phyloP scores from a whole-genome alignment of 2,113 vertebrate genomes.

The Brachirus orientalis region DNA sequence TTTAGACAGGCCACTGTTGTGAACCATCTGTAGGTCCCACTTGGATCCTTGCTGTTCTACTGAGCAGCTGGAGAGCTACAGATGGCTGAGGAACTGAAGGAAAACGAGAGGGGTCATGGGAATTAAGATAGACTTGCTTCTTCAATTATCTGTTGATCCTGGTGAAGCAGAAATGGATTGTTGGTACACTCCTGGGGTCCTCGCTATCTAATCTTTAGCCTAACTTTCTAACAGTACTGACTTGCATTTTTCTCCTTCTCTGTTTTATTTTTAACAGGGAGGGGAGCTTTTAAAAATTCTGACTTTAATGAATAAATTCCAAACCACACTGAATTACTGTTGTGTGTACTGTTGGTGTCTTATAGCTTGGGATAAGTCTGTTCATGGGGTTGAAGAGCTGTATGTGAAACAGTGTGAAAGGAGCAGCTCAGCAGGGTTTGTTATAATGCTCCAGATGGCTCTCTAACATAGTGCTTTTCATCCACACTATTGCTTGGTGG shows the following conservation, averaged over 20 bases:
- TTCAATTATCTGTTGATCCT: slow-evolving; percentile 50
- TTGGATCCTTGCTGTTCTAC: slow-evolving; percentile 71
- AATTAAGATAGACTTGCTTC: slow-evolving; percentile 30
- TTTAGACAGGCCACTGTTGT: slow-evolving; percentile 81
- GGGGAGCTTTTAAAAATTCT: slow-evolving; percentile 25
- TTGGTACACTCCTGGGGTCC: slow-evolving; percentile 9
- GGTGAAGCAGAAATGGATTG: slow-evolving; percentile 31
- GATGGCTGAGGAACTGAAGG: slow-evolving; percentile 71
- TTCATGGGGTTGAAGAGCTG: slow-evolving; percentile 56
- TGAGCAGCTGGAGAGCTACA: slow-evolving; percentile 83
- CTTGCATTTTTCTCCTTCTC: background rate
- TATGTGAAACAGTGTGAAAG: slow-evolving; percentile 67
- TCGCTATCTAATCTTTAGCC: slow-evolving; percentile 17
- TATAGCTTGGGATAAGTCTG: slow-evolving; percentile 36
- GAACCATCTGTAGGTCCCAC: slow-evolving; percentile 76
- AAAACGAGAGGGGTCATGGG: slow-evolving; percentile 41
- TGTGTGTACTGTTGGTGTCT: slow-evolving; percentile 30
- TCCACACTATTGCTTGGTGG: slow-evolving; percentile 36
- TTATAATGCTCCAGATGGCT: slow-evolving; percentile 77
- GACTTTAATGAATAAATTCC: slow-evolving; percentile 37
- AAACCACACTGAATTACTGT: slow-evolving; percentile 29
- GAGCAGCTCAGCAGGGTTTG: slow-evolving; percentile 67
- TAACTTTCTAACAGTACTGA: slow-evolving; percentile 15
- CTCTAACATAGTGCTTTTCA: slow-evolving; percentile 51
- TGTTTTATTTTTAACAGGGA: background rate